These are phyloP conservation scores for Eristalinus sepulchralis DNA, from an alignment of 2,888 invertebrate genomes.

Conservation along the genomic window DNA sequence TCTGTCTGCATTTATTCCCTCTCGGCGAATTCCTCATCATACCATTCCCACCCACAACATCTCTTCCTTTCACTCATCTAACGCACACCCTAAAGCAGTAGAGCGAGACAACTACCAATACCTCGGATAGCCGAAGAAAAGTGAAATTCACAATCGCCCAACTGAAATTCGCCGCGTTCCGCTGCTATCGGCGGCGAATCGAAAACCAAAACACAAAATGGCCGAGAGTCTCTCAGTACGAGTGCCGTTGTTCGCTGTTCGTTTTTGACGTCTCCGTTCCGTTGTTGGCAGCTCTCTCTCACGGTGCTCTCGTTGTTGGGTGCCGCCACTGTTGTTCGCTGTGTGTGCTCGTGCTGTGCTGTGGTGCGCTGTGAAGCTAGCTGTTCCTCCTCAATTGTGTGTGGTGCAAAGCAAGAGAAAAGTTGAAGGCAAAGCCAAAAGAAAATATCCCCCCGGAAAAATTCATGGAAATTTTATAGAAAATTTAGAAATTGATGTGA, in stretches of 20 bases:
- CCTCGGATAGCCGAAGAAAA: background rate
- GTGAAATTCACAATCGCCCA: constrained; percentile 14
- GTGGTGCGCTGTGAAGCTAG: background rate
- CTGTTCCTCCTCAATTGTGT: constrained; percentile 39
- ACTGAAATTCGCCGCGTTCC: background rate
- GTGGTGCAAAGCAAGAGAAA: constrained; percentile 63
- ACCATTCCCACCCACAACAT: background rate
- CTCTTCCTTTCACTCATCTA: background rate
- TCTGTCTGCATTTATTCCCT: background rate
- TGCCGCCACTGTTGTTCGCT: constrained; percentile 54
- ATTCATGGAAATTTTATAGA: constrained; percentile 19
- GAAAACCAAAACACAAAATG: constrained; percentile 74
- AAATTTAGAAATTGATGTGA: constrained; percentile 38
- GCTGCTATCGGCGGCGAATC: background rate
- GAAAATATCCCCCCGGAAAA: constrained; percentile 25
- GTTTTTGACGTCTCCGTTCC: constrained; percentile 52
- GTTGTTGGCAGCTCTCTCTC: constrained; percentile 31
- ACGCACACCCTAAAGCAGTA: background rate
- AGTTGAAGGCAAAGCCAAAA: constrained; percentile 34
- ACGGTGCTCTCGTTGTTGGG: constrained; percentile 54
- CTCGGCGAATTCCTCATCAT: constrained; percentile 12
- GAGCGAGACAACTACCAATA: constrained; percentile 8
- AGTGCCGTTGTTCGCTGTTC: constrained; percentile 42
- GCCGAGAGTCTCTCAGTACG: constrained; percentile 72
- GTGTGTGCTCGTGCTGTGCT: constrained; percentile 37